Conservation (phyloP, 2,113 vertebrate genomes). For the Ciconia boyciana region DNA sequence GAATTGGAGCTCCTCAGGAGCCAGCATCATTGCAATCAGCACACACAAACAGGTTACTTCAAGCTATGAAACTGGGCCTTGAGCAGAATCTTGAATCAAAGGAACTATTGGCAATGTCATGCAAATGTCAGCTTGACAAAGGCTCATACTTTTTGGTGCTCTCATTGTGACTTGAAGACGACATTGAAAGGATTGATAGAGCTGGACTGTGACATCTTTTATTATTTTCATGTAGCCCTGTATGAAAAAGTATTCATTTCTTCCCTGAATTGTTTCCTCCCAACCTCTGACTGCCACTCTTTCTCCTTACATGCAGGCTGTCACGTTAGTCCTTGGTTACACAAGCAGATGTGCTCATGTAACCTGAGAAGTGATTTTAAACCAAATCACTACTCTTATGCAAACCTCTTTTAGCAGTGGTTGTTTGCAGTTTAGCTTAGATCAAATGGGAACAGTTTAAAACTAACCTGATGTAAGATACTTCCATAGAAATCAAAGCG, state of each 20-base stretch:
- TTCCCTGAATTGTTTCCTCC: not conserved
- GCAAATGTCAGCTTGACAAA: not conserved
- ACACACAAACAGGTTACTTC: not conserved
- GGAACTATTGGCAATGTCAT: not conserved
- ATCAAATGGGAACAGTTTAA: not conserved
- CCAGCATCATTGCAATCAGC: not conserved
- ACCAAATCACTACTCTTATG: not conserved
- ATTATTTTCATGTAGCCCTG: not conserved
- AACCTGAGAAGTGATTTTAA: not conserved
- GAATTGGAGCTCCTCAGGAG: not conserved
- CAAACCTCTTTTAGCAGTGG: not conserved
- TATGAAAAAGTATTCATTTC: not conserved
- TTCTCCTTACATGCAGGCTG: not conserved
- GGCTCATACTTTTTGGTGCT: not conserved
- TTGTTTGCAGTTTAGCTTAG: not conserved
- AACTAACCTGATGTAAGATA: not conserved
- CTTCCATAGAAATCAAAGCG: not conserved
- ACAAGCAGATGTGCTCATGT: not conserved
- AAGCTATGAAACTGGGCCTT: not conserved
- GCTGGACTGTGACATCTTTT: not conserved
- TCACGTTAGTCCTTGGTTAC: not conserved
- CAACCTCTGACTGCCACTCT: not conserved
- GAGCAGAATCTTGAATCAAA: not conserved
- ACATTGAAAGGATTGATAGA: not conserved
- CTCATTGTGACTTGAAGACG: not conserved